Evolutionary conservation across 2,797 vertebrate species (phyloP).

Genomic region (Leucoraja ocellata): DNA sequence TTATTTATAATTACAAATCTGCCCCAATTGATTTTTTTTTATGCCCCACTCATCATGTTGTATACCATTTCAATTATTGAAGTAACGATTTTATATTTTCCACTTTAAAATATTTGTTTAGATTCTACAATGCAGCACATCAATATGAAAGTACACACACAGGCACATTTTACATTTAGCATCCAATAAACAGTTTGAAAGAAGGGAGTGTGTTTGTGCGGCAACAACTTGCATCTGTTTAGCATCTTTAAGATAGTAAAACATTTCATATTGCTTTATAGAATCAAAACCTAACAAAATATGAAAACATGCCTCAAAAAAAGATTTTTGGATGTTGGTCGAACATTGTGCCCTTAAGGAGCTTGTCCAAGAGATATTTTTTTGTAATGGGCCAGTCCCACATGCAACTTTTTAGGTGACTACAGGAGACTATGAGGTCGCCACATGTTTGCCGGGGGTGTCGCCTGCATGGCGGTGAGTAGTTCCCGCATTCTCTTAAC

Average conservation of each 20-base stretch:
- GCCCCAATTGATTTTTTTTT: background rate
- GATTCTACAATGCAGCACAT: background rate
- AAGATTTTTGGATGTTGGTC: background rate
- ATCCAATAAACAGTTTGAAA: background rate
- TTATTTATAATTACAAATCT: background rate
- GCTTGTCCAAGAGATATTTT: background rate
- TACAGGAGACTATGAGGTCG: too few species aligned
- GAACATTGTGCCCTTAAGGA: too few species aligned
- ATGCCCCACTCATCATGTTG: background rate
- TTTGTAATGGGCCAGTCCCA: too few species aligned
- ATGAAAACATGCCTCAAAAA: background rate
- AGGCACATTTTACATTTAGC: background rate
- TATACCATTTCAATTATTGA: background rate
- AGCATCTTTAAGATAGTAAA: background rate
- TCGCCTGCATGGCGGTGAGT: too few species aligned
- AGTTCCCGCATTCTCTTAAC: too few species aligned
- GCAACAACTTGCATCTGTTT: background rate
- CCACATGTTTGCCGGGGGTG: too few species aligned
- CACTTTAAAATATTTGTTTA: slow-evolving; percentile 3
- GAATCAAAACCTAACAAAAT: background rate
- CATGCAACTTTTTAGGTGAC: too few species aligned
- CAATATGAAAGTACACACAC: background rate
- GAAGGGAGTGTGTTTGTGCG: background rate
- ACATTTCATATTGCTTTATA: background rate
- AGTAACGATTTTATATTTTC: slow-evolving; percentile 10